These are phyloP conservation scores for Anolis carolinensis DNA, from an alignment of 2,113 vertebrate species.

Conservation along the genomic window DNA sequence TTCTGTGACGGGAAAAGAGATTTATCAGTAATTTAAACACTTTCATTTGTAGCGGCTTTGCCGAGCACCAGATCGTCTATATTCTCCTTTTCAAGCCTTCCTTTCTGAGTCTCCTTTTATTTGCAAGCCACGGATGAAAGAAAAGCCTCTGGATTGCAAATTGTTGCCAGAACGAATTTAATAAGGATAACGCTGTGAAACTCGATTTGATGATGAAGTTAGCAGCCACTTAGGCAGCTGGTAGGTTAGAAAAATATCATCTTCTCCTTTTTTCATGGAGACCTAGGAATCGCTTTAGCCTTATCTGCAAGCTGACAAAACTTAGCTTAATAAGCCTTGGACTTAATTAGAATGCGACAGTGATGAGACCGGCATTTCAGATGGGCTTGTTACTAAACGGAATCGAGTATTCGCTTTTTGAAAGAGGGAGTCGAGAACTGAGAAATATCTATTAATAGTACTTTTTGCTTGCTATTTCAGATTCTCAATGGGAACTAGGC, in stretches of 20 bases:
- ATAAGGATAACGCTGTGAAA: conserved; percentile 15
- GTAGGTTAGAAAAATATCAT: conserved; percentile 22
- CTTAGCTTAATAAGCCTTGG: conserved; percentile 35
- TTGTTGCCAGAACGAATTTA: conserved; percentile 24
- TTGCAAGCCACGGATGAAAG: conserved; percentile 4
- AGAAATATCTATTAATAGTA: conserved; percentile 41
- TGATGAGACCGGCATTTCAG: conserved; percentile 46
- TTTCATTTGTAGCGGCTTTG: neutral
- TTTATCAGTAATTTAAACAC: conserved; percentile 36
- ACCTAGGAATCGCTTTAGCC: conserved; percentile 23
- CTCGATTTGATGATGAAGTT: conserved; percentile 19
- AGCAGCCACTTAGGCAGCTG: conserved; percentile 22
- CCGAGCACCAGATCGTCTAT: neutral
- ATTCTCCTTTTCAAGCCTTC: conserved; percentile 9
- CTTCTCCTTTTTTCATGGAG: conserved; percentile 7
- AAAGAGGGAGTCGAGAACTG: neutral
- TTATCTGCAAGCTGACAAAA: conserved; percentile 46
- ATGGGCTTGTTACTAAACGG: conserved; percentile 40
- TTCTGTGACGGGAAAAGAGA: conserved; percentile 14
- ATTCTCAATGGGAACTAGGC: conserved; percentile 12
- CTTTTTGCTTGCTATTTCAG: conserved; percentile 6
- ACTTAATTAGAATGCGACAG: conserved; percentile 42
- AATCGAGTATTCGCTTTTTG: conserved; percentile 35
- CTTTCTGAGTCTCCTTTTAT: neutral
- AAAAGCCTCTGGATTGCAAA: conserved; percentile 13